These are phyloP conservation scores for Scartelaos histophorus DNA, from an alignment of 2,113 vertebrate species.

Conservation along the genomic window DNA sequence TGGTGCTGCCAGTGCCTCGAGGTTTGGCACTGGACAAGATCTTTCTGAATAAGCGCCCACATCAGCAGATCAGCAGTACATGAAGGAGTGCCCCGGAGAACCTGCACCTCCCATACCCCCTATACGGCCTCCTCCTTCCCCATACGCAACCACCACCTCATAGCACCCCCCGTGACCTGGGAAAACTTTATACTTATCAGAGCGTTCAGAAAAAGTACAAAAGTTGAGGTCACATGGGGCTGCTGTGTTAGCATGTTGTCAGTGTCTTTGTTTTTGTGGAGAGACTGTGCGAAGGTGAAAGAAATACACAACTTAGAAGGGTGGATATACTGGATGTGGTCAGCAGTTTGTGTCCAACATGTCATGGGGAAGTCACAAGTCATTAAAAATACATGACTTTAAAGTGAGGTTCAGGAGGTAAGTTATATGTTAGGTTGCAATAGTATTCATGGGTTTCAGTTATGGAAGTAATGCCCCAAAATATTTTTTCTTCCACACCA, in stretches of 20 bases:
- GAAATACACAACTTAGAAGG: not conserved
- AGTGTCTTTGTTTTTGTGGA: not conserved
- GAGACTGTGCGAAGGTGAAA: not conserved
- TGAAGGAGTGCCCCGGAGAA: constrained; percentile 27
- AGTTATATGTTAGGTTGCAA: too few species aligned
- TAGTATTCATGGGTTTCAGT: too few species aligned
- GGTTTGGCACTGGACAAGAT: constrained; percentile 43
- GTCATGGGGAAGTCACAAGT: too few species aligned
- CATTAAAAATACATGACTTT: too few species aligned
- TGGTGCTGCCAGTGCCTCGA: constrained; percentile 26
- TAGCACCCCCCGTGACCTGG: not conserved
- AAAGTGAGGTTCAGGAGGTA: too few species aligned
- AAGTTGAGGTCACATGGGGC: not conserved
- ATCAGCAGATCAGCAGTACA: constrained; percentile 54
- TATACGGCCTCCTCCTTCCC: not conserved
- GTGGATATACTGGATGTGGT: not conserved
- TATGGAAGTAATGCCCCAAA: too few species aligned
- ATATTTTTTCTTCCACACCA: too few species aligned
- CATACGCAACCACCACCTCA: not conserved
- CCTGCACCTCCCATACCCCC: not conserved
- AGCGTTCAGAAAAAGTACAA: not conserved
- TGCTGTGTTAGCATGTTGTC: not conserved
- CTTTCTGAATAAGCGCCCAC: constrained; percentile 37
- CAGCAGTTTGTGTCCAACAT: not conserved
- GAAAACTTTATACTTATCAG: constrained; percentile 9